Evolutionary conservation across 2,113 vertebrate species (phyloP), one percentile per base, ranked within the genome.

Genomic region (Labeo rohita): DNA sequence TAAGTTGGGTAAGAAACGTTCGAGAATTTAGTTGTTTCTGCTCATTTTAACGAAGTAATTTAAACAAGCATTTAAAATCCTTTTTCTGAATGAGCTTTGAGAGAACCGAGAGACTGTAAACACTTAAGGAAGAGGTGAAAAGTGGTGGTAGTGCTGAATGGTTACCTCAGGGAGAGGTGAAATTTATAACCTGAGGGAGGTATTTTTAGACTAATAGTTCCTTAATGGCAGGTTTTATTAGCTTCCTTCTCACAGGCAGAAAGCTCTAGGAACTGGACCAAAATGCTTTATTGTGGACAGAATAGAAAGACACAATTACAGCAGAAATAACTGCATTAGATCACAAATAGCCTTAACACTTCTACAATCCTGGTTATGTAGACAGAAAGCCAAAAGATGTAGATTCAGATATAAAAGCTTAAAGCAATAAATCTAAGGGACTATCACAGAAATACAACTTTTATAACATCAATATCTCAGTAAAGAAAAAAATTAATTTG

Each of bases 201-300:
- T 82, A 82, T 86, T 74, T 86, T 74, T 81, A 86, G 85, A 49
- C 43, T 74, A 74, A 81, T 74, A 83, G 68, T 59, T 73, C 36
- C 34, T 68, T 74, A 82, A 86, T 82, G 23, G 68, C 47, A 52
- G 54, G 2, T 75, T 86, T 75, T 65, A 74, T 52, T 86, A 86
- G 68, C 54, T 75, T 86, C 52, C 54, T 82, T 50, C 47, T 47
- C 43, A 83, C 47, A 11, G 28, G 2, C 23, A 56, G 66, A 80
- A 68, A 73, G 47, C 66, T 36, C 3, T 0, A 63, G 78, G 65
- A 81, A 63, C 52, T 72, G 68, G 52, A 73, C n/a, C 61, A 23
- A 56, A 80, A 34, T 80, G 21, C 8, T 76, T 45, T 21, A 63
- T 23, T 76, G 6, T 36, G 1, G 28, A 73, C 5, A 34, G 54